Percentiles rank a stretch among this genome's conserved stretches.
Conservation (phyloP, 2,113 vertebrate species). For the Xyrauchen texanus region DNA sequence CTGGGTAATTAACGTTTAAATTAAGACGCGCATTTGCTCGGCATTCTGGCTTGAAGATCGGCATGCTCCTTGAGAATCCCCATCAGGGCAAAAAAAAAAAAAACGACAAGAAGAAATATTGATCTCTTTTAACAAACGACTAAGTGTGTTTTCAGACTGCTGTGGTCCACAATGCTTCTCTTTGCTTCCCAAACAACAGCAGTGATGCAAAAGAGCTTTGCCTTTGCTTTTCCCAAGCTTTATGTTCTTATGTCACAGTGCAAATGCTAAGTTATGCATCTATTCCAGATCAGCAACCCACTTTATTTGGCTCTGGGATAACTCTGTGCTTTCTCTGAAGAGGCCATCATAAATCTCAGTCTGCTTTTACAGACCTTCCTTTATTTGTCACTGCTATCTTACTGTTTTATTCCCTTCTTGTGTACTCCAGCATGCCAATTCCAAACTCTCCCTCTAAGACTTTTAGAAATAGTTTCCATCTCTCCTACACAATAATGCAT, state of each 20-base stretch:
- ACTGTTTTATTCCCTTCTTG: constrained; percentile 39
- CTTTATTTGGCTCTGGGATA: constrained; percentile 73
- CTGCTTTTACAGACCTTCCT: constrained; percentile 59
- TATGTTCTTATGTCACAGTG: constrained; percentile 37
- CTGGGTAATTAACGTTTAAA: constrained; percentile 74
- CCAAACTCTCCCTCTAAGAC: constrained; percentile 7
- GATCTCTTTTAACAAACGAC: constrained; percentile 50
- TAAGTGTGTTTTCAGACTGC: neutral
- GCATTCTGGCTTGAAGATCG: constrained; percentile 37
- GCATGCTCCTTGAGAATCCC: constrained; percentile 39
- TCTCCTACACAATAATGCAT: neutral
- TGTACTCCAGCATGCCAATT: constrained; percentile 2
- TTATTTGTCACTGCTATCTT: constrained; percentile 53
- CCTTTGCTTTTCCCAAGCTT: constrained; percentile 20
- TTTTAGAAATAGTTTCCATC: neutral
- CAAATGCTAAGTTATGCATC: constrained; percentile 69
- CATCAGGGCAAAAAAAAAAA: constrained; percentile 39
- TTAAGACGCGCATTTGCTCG: constrained; percentile 69
- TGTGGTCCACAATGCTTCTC: neutral
- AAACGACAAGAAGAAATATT: constrained; percentile 50
- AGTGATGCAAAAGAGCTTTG: constrained; percentile 13
- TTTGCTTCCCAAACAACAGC: constrained; percentile 37
- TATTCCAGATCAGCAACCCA: constrained; percentile 60
- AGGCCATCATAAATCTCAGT: constrained; percentile 74
- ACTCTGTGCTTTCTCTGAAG: constrained; percentile 69